Percentiles rank a stretch among this genome's conserved stretches.
Evolutionary conservation across 2,888 invertebrate genomes (phyloP).

Genomic region (Drosophila percnosoma): DNA sequence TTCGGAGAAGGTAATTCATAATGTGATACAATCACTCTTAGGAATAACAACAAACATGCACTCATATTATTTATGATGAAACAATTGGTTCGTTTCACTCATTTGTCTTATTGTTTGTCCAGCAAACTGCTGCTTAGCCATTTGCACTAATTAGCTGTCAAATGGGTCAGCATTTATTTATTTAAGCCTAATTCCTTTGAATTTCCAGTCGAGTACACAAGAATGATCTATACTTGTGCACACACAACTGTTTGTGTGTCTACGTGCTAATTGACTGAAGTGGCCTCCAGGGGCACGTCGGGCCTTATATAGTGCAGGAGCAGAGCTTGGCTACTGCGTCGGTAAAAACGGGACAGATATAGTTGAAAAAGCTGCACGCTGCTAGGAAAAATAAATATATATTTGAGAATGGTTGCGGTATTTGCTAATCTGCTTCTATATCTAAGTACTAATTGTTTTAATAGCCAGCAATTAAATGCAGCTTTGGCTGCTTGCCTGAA

Average conservation of each 20-base stretch:
- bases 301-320: constrained; percentile 16
- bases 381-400: not conserved
- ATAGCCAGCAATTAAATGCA: not conserved
- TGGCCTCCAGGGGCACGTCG: constrained; percentile 42
- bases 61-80: constrained; percentile 44
- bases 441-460: not conserved
- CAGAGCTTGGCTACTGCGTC: not conserved
- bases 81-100: constrained; percentile 25
- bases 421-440: not conserved
- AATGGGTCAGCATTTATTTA: constrained; percentile 62
- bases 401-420: not conserved
- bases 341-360: not conserved
- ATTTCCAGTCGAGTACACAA: constrained; percentile 45
- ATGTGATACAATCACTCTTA: not conserved
- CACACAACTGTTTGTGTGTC: not conserved
- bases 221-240: constrained; percentile 24
- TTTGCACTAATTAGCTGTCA: constrained; percentile 74
- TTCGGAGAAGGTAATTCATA: constrained; percentile 90
- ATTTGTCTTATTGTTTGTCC: constrained; percentile 47
- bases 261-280: constrained; percentile 47
- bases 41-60: not conserved
- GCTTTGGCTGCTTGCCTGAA: not conserved
- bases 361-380: not conserved
- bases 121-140: constrained; percentile 62
- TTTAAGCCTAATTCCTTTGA: constrained; percentile 53